These are phyloP conservation scores for Uloborus diversus DNA, from an alignment of 1,140 invertebrate species.

Conservation along the genomic window DNA sequence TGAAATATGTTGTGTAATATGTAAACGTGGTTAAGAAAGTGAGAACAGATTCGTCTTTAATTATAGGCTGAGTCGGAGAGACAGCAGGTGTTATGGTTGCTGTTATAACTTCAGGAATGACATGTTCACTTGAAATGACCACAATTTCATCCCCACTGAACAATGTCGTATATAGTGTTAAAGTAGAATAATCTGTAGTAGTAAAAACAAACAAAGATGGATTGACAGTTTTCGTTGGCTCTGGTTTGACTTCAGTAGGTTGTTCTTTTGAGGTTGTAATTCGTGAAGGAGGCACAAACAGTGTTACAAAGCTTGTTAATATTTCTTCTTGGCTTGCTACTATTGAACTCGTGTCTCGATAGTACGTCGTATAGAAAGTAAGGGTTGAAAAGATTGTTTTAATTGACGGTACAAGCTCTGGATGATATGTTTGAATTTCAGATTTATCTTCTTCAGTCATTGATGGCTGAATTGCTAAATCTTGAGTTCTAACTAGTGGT, in stretches of 20 bases:
- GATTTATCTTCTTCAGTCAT: conserved; percentile 16
- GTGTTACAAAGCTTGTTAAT: conserved; percentile 58
- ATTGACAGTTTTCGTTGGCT: conserved; percentile 2
- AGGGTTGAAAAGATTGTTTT: conserved; percentile 59
- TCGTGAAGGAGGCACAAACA: conserved; percentile 57
- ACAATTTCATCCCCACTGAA: conserved; percentile 58
- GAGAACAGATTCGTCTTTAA: conserved; percentile 28
- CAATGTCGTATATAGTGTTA: conserved; percentile 57
- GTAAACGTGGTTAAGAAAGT: conserved; percentile 61
- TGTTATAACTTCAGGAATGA: conserved; percentile 58
- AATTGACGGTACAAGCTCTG: conserved; percentile 59
- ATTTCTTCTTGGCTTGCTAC: conserved; percentile 57
- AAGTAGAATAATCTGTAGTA: conserved; percentile 56
- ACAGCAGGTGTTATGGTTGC: conserved; percentile 42
- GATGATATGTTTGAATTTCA: conserved; percentile 44
- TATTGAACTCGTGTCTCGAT: conserved; percentile 56
- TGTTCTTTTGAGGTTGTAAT: conserved; percentile 29
- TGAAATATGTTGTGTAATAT: conserved; percentile 60
- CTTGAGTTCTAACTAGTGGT: not conserved
- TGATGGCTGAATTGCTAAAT: not conserved
- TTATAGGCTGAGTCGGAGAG: conserved; percentile 1
- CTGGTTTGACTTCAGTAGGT: not conserved
- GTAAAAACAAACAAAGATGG: conserved; percentile 46
- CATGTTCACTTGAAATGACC: conserved; percentile 58
- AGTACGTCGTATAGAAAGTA: conserved; percentile 61